These are phyloP conservation scores for Schizaphis graminum DNA, from an alignment of 2,888 invertebrate genomes.

Conservation along the genomic window DNA sequence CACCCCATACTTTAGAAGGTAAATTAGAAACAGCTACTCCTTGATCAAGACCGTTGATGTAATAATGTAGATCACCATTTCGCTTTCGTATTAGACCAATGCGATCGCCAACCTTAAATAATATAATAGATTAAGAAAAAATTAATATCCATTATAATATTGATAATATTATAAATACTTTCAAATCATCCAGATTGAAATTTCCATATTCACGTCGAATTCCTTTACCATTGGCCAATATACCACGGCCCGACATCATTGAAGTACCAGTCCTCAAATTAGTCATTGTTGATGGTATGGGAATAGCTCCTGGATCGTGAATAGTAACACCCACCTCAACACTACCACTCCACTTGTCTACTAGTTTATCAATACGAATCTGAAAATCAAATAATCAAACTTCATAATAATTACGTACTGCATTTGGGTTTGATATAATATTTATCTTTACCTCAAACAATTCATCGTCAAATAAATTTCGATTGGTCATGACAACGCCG, in stretches of 20 bases:
- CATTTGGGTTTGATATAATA: background rate
- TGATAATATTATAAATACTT: constrained; percentile 72
- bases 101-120: constrained; percentile 84
- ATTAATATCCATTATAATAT: background rate
- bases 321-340: constrained; percentile 95
- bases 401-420: background rate
- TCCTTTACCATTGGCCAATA: constrained; percentile 95
- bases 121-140: constrained; percentile 1
- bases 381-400: constrained; percentile 69
- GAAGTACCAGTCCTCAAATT: constrained; percentile 91
- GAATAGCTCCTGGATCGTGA: constrained; percentile 89
- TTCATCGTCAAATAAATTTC: constrained; percentile 88
- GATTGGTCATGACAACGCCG: constrained; percentile 94
- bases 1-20: constrained; percentile 89
- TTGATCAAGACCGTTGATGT: constrained; percentile 93
- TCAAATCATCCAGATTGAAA: constrained; percentile 92
- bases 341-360: constrained; percentile 96
- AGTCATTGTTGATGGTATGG: constrained; percentile 97
- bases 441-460: constrained; percentile 80
- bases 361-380: constrained; percentile 92
- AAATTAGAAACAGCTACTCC: constrained; percentile 90
- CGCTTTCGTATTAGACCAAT: constrained; percentile 91
- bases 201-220: constrained; percentile 92
- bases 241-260: constrained; percentile 98
- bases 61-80: constrained; percentile 90